Conservation (phyloP, 2,113 vertebrate species). For the Varanus salvator region DNA sequence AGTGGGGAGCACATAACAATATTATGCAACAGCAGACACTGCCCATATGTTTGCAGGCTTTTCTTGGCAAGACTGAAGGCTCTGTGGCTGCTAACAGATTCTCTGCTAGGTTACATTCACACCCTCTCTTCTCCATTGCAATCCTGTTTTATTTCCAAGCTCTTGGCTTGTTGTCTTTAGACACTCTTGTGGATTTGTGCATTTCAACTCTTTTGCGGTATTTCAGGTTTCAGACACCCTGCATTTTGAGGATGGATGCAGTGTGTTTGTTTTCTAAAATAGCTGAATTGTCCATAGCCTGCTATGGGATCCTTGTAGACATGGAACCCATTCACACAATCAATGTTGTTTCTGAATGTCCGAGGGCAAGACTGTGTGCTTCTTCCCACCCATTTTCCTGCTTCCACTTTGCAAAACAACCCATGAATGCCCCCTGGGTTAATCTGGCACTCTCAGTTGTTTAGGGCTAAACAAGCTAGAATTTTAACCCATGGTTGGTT, state of each 20-base stretch:
- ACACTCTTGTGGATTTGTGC: not conserved
- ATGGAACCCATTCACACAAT: no score
- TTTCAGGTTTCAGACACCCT: not conserved
- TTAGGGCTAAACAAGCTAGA: no score
- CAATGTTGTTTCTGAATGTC: no score
- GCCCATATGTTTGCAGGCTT: not conserved
- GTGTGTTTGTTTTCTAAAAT: not conserved
- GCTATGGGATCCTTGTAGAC: not conserved
- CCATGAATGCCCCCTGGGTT: no score
- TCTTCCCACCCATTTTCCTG: no score
- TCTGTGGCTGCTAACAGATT: constrained; percentile 7
- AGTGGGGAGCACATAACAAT: not conserved
- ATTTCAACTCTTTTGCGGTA: not conserved
- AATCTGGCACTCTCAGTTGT: no score
- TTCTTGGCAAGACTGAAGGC: not conserved
- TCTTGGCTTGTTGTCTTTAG: not conserved
- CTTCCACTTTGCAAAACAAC: no score
- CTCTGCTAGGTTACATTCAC: constrained; percentile 10
- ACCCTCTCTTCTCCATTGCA: not conserved
- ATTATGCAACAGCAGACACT: constrained; percentile 8
- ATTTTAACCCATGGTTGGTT: no score
- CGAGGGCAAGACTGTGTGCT: no score
- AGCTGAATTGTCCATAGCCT: not conserved
- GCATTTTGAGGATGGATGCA: not conserved
- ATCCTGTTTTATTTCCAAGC: not conserved